Evolutionary conservation across 1,140 invertebrate genomes (phyloP), one percentile per base, ranked within the genome.

Genomic region (Dreissena rostriformis): DNA sequence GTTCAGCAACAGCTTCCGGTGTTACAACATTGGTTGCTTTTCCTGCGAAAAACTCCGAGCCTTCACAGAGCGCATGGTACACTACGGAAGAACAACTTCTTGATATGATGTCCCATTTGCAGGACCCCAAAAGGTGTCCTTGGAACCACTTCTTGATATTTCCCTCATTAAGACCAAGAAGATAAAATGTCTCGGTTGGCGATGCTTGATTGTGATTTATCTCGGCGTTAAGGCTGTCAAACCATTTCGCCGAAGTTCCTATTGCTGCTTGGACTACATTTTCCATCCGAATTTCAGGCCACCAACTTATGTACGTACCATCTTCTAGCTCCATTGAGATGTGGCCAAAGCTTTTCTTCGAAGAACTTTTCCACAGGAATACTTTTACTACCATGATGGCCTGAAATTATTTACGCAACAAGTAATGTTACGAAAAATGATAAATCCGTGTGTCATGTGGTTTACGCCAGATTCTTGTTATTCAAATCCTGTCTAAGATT

Each of bases 231-330:
- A 72, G 53, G 12, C 15, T 28, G 0, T 72, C 70, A 19, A 19
- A 72, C 29, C 39, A 52, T 28, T 72, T 72, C 26, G 70, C 70
- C 14, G 6, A 1, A 11, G 29, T 72, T 22, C 70, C 70, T 19
- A 52, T n/a, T 12, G 53, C 14, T 1, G 39, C 70, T 52, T 72
- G 29, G 29, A 39, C 11, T 29, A 70, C 22, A 39, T 28, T 11
- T 70, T 28, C n/a, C 67, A 70, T 29, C 51, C 51, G 29, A n/a
- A 7, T 49, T 8, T 17, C 15, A 28, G 70, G 70, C 70, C 70
- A 72, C 70, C 70, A 72, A 52, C 70, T 72, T 22, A 72, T 24
- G 28, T 72, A 72, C 1, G 70, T 52, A 11, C 70, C 28, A 72
- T 72, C 70, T n/a, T 49, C n/a, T 52, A 72, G 39, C 53, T 72